These are phyloP conservation scores for Nephrotoma guestfalica DNA, from an alignment of 2,888 invertebrate species.

Conservation along the genomic window DNA sequence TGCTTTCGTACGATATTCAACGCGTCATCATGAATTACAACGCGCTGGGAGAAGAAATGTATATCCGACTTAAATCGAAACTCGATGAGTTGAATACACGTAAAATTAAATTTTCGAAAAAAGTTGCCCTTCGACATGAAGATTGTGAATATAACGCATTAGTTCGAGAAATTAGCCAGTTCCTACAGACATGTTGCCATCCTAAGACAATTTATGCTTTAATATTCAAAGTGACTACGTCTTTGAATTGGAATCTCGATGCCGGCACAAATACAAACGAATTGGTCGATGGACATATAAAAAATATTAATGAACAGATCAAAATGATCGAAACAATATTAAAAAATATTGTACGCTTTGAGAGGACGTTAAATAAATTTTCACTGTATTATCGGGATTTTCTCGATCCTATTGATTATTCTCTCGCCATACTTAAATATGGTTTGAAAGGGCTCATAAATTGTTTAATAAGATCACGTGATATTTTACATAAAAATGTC, in stretches of 20 bases:
- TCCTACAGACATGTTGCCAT: conserved; percentile 25
- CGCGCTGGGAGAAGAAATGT: conserved; percentile 24
- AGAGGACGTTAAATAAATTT: conserved; percentile 35
- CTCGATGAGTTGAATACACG: conserved; percentile 15
- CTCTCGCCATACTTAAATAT: conserved; percentile 49
- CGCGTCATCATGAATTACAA: conserved; percentile 26
- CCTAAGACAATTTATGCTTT: conserved; percentile 20
- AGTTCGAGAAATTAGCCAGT: conserved; percentile 26
- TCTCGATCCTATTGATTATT: conserved; percentile 52
- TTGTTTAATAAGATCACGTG: conserved; percentile 32
- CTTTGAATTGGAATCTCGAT: conserved; percentile 1
- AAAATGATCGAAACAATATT: conserved; percentile 27
- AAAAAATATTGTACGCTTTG: conserved; percentile 26
- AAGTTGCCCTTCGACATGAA: conserved; percentile 26
- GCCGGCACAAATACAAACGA: not conserved
- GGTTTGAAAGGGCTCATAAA: conserved; percentile 44
- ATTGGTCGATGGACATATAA: not conserved
- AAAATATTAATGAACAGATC: conserved; percentile 18
- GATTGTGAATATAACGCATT: conserved; percentile 23
- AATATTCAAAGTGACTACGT: conserved; percentile 13
- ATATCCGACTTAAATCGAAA: conserved; percentile 16
- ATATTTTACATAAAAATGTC: conserved; percentile 7
- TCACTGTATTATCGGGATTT: conserved; percentile 64
- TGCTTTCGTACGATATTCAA: conserved; percentile 39
- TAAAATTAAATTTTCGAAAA: conserved; percentile 22